Conservation (phyloP, 2,888 invertebrate species). For the Ormia ochracea region DNA sequence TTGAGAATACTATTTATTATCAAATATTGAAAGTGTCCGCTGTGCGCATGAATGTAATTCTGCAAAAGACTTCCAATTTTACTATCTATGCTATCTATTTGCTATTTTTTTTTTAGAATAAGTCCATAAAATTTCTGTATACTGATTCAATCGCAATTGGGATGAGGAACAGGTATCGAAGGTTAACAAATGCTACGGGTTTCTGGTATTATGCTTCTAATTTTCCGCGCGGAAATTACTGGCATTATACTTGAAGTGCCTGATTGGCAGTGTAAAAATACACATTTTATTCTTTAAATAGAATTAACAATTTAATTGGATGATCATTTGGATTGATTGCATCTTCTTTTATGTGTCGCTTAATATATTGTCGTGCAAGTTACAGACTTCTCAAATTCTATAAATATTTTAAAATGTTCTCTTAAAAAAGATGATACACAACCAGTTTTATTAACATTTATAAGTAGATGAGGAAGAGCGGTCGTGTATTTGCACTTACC, state of each 20-base stretch:
- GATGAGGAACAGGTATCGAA: too few species aligned
- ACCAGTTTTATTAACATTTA: not conserved
- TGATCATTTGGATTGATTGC: not conserved
- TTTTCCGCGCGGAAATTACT: too few species aligned
- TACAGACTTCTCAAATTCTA: not conserved
- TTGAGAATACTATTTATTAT: too few species aligned
- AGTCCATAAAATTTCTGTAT: too few species aligned
- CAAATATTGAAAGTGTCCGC: too few species aligned
- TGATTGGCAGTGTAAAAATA: constrained; percentile 19
- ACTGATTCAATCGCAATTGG: too few species aligned
- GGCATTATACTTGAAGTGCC: not conserved
- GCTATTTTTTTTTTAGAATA: too few species aligned
- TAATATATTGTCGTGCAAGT: not conserved
- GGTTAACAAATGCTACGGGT: too few species aligned
- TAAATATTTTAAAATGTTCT: not conserved
- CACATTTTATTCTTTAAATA: constrained; percentile 4
- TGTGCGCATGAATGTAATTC: too few species aligned
- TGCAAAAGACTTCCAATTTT: too few species aligned
- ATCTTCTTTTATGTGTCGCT: not conserved
- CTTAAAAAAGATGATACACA: not conserved
- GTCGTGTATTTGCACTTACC: constrained; percentile 30
- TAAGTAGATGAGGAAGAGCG: not conserved
- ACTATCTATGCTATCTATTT: too few species aligned
- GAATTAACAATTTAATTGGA: constrained; percentile 22
- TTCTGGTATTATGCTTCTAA: too few species aligned